These are phyloP conservation scores for Pelochelys cantorii DNA, from an alignment of 2,797 vertebrate genomes.

Conservation along the genomic window DNA sequence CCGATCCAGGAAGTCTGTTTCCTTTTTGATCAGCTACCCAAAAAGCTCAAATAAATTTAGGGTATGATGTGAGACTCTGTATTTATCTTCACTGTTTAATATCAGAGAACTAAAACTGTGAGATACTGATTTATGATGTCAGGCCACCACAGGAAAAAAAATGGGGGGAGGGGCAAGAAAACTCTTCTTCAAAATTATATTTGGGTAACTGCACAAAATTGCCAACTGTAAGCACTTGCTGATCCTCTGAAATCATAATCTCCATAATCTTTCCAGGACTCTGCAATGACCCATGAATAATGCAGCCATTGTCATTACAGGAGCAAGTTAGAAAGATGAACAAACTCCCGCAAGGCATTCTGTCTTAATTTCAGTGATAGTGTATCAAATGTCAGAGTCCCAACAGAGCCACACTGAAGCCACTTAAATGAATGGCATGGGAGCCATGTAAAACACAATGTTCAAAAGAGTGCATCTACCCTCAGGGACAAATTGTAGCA, in stretches of 20 bases:
- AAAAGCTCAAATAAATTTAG: neutral
- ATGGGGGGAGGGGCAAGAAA: neutral
- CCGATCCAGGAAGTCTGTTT: neutral
- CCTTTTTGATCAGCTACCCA: neutral
- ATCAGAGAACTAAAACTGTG: neutral
- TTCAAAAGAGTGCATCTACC: neutral
- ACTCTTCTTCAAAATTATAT: neutral
- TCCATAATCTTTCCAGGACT: neutral
- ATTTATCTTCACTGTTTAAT: neutral
- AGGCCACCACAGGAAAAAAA: neutral
- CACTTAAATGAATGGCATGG: accelerated
- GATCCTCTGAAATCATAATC: neutral
- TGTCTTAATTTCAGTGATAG: neutral
- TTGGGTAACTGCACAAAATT: neutral
- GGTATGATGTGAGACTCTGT: neutral
- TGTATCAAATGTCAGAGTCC: accelerated
- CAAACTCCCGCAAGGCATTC: accelerated
- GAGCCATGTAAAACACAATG: accelerated
- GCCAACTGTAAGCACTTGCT: neutral
- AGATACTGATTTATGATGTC: neutral
- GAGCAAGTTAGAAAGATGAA: neutral
- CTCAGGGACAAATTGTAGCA: accelerated
- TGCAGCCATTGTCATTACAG: neutral
- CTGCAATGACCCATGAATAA: neutral
- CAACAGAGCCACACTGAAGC: accelerated